phyloP scores from a whole-genome alignment of 1,140 invertebrate species.

The Eueides isabella region DNA sequence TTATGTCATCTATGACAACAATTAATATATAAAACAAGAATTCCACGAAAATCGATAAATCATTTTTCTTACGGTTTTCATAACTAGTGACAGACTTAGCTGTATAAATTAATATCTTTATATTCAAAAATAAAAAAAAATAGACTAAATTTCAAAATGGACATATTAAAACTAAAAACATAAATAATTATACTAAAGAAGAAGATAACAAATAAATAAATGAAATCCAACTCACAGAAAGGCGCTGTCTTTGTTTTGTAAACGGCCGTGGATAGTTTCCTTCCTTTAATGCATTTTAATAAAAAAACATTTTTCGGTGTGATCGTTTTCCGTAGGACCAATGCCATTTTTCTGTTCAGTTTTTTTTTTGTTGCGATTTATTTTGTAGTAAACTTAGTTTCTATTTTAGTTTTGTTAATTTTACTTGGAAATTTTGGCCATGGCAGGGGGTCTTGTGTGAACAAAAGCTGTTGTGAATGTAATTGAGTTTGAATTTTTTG shows the following conservation, averaged over 20 bases:
- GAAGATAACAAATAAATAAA: neutral
- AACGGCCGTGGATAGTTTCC: slow-evolving; percentile 50
- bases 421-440: slow-evolving; percentile 65
- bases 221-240: slow-evolving; percentile 54
- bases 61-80: neutral
- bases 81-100: neutral
- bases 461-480: slow-evolving; percentile 51
- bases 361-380: slow-evolving; percentile 22
- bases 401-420: slow-evolving; percentile 42
- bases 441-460: slow-evolving; percentile 51
- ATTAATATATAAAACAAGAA: neutral
- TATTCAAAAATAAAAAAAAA: neutral
- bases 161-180: too few species aligned
- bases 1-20: neutral
- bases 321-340: slow-evolving; percentile 65
- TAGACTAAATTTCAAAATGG: neutral
- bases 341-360: slow-evolving; percentile 55
- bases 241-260: slow-evolving; percentile 53
- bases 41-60: too few species aligned
- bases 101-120: neutral
- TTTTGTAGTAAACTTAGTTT: slow-evolving; percentile 39
- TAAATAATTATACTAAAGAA: too few species aligned
- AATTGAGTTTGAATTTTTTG: slow-evolving; percentile 49
- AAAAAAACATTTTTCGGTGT: slow-evolving; percentile 60
- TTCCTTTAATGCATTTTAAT: slow-evolving; percentile 62